Conservation (phyloP, 2,888 invertebrate species). For the Zaprionus obscuricornis region DNA sequence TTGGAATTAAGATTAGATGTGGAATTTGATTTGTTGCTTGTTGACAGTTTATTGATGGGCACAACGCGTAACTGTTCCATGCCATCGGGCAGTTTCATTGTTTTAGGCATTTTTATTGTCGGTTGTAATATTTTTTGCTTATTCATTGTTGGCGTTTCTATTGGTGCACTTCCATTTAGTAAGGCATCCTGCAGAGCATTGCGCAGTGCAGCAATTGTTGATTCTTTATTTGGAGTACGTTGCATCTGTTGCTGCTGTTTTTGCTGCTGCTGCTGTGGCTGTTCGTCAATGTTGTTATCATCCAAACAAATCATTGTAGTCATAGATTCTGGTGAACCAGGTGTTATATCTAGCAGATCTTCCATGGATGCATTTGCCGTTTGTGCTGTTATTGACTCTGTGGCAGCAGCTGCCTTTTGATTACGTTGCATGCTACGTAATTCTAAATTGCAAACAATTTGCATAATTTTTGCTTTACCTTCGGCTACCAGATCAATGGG, state of each 20-base stretch:
- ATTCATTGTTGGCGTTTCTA: too few relatives aligned
- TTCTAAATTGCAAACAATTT: constrained; percentile 74
- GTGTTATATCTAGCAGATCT: not conserved
- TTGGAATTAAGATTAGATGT: too few relatives aligned
- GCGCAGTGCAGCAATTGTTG: too few relatives aligned
- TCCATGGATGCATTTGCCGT: not conserved
- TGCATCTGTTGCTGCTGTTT: not conserved
- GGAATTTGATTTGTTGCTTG: not conserved
- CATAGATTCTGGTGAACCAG: constrained; percentile 10
- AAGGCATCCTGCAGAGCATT: constrained; percentile 26
- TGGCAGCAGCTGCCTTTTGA: not conserved
- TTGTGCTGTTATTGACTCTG: not conserved
- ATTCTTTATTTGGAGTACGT: constrained; percentile 4
- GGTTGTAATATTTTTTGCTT: too few relatives aligned
- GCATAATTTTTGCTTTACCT: constrained; percentile 78
- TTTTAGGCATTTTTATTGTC: too few relatives aligned
- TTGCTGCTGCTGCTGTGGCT: not conserved
- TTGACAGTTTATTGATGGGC: constrained; percentile 48
- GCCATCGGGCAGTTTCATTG: constrained; percentile 17
- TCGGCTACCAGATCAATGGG: constrained; percentile 76
- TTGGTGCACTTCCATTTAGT: constrained; percentile 20
- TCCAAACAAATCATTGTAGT: constrained; percentile 5
- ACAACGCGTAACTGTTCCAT: constrained; percentile 47
- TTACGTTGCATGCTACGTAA: constrained; percentile 61
- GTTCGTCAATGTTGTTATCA: not conserved